These are phyloP conservation scores for Pseudomyrmex gracilis DNA, from an alignment of 1,140 invertebrate genomes.

Conservation along the genomic window DNA sequence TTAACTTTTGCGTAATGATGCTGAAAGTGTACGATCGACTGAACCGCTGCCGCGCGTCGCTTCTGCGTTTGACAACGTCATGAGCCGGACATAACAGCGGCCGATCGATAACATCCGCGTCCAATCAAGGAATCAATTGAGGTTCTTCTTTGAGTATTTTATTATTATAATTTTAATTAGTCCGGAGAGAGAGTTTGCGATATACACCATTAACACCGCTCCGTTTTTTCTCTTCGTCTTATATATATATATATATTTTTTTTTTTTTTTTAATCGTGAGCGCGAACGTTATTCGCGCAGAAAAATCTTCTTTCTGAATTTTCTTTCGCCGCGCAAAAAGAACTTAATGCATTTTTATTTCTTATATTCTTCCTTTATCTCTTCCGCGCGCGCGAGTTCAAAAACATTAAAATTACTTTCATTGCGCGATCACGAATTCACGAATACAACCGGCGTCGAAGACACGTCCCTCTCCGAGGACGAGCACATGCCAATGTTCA, in stretches of 20 bases:
- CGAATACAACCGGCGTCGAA: slow-evolving; percentile 23
- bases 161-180: slow-evolving; percentile 52
- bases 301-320: background rate
- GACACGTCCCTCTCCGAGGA: slow-evolving; percentile 34
- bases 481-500: slow-evolving; percentile 59
- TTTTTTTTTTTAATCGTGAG: slow-evolving; percentile 13
- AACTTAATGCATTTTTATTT: slow-evolving; percentile 15
- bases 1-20: slow-evolving; percentile 40
- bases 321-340: background rate
- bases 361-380: slow-evolving; percentile 8
- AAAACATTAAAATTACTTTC: slow-evolving; percentile 35
- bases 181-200: background rate
- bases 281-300: slow-evolving; percentile 14
- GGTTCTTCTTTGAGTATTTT: slow-evolving; percentile 1
- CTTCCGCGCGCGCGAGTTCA: background rate
- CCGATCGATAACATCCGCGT: slow-evolving; percentile 37
- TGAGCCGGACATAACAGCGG: slow-evolving; percentile 15
- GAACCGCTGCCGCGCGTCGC: background rate
- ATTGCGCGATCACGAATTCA: slow-evolving; percentile 31
- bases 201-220: slow-evolving; percentile 9
- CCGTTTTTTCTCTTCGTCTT: background rate
- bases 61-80: slow-evolving; percentile 54
- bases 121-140: slow-evolving; percentile 49
- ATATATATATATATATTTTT: too few species aligned
- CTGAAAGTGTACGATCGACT: slow-evolving; percentile 46